Base-by-base conservation (phyloP, 2,797 vertebrate species). In the Hippoglossus hippoglossus region DNA sequence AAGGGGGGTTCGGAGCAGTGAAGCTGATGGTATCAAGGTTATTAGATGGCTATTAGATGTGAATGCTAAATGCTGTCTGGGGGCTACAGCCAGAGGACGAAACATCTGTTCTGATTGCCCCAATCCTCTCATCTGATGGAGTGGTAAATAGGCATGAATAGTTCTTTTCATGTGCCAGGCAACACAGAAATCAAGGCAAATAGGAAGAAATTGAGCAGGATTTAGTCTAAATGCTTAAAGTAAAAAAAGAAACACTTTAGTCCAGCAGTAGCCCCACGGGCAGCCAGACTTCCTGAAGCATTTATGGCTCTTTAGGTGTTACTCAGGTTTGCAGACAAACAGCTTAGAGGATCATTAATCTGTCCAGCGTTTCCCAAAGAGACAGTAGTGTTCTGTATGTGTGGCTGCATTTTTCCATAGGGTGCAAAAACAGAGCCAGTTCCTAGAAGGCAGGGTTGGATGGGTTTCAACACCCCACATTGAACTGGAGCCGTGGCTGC, bases 241-340 rank as follows among this genome's bases (percentile, higher is more conserved):
- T 31, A 9, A 16, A 69, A 60, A 46, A 26, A 25, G 24, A 3
- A 28, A 44, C 13, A 22, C 72, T 56, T 73, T 24, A 59, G 28
- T 63, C 22, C 19, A 41, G 50, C 62, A 67, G 46, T 63, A 39
- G 44, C n/a, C 63, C 47, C 12, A 13, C 54, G 73, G 63, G 55
- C 74, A 85, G 54, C 72, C 79, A 71, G 81, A 91, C 88, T 80
- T 89, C 86, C 86, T 89, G 80, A 87, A 89, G 82, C 69, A 73
- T 89, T 93, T 89, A 91, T 68, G 67, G 67, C 81, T 67, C 78
- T 84, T 66, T 21, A 79, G 84, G 81, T 86, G 86, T 92, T 73
- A 52, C 69, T 85, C 58, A 46, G 34, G 77, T 82, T 88, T 74
- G 76, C 80, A 77, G 84, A 79, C 75, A 81, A 85, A 87, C 86